A percentile compares a stretch with the other conserved stretches of the same genome.
Evolutionary conservation across 2,113 vertebrate species (phyloP).

Genomic region (Otolemur garnettii): DNA sequence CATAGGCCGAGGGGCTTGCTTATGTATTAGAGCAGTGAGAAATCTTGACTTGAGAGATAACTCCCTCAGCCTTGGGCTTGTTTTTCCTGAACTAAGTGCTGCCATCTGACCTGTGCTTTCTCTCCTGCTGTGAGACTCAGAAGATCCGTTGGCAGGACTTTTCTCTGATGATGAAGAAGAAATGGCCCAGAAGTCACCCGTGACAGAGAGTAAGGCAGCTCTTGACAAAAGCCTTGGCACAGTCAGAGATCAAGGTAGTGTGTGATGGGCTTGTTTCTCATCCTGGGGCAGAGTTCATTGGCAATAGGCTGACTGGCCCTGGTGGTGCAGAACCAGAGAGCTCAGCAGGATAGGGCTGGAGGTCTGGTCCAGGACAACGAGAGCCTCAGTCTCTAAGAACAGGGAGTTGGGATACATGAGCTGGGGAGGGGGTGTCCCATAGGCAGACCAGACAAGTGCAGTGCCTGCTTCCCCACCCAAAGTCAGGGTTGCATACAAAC

Average conservation of each 20-base stretch:
- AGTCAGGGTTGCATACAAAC: not conserved
- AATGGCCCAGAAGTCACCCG: constrained; percentile 75
- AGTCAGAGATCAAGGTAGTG: constrained; percentile 82
- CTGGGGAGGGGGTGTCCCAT: not conserved
- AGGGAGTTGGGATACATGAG: not conserved
- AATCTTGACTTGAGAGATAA: accelerated
- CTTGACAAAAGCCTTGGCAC: not conserved
- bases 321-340: not conserved
- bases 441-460: not conserved
- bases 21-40: not conserved
- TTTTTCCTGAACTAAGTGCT: not conserved
- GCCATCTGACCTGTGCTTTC: not conserved
- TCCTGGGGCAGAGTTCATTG: not conserved
- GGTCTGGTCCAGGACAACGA: not conserved
- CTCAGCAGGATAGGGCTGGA: not conserved
- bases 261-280: not conserved
- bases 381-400: not conserved
- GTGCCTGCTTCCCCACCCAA: not conserved
- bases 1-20: not conserved
- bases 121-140: constrained; percentile 81
- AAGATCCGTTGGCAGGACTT: constrained; percentile 88
- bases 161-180: constrained; percentile 88
- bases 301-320: not conserved
- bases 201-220: constrained; percentile 29
- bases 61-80: not conserved